Evolutionary conservation across 2,888 invertebrate species (phyloP), one percentile per base, ranked within the genome.

Genomic region (Graphium colonna): DNA sequence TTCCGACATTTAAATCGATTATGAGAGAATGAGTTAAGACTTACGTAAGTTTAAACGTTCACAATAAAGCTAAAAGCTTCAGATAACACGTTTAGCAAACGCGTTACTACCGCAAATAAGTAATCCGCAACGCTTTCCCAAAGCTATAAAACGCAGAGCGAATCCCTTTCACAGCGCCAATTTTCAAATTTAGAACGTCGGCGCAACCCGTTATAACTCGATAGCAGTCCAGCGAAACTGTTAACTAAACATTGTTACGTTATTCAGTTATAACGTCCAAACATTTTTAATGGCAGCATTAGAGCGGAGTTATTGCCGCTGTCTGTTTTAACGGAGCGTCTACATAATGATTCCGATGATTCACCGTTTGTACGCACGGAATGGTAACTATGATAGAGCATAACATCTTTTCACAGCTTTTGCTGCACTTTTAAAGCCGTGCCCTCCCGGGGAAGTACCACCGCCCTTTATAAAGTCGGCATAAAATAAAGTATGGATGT

Each of bases 251-350:
- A 41, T 42, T 47, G 47, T 47, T 38, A 44, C 39, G 31, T 40
- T 45, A 21, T 47, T 42, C 52, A 36, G 31, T 52, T 52, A 52
- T 42, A 15, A 18, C 26, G 33, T 46, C 52, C 33, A 52, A 47
- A 52, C 47, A 42, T 47, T 52, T 52, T 42, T 47, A 52, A 52
- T 52, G 52, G 42, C 42, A 31, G 41, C 47, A 52, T 52, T 47
- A 47, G 36, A 28, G 16, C 16, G 40, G 13, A 52, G 47, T 52
- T 52, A 52, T 47, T 26, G 41, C 41, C 13, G 31, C 46, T 47
- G 52, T 47, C 47, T 47, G 47, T 47, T 38, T 33, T 16, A 52
- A 52, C 41, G 41, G 45, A 46, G 41, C 46, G 46, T 52, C 52
- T 42, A 40, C 51, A 51, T 52, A 52, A 47, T 52, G 13, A 40